Evolutionary conservation across 2,888 invertebrate species (phyloP).

Genomic region (Podotricha telesiphe): DNA sequence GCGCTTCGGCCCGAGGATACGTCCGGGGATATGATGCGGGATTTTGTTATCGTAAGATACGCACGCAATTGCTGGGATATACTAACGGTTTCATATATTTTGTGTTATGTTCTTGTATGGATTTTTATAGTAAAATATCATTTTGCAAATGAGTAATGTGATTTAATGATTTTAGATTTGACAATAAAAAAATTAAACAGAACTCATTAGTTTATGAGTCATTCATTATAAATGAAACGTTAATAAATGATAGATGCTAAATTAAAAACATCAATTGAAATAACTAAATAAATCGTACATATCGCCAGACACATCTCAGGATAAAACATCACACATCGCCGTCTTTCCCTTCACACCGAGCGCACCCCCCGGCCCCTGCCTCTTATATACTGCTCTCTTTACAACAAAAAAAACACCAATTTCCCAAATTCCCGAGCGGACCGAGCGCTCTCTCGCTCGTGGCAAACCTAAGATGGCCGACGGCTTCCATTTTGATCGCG

Average conservation of each 20-base stretch:
- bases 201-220: neutral
- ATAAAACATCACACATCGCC: constrained; percentile 52
- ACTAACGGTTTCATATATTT: no score
- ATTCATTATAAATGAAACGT: neutral
- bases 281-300: constrained; percentile 18
- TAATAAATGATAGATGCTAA: neutral
- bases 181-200: no score
- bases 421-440: constrained; percentile 82
- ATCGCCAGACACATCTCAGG: constrained; percentile 61
- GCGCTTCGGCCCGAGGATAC: constrained; percentile 56
- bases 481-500: constrained; percentile 83
- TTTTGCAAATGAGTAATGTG: no score
- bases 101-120: no score
- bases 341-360: constrained; percentile 83
- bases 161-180: no score
- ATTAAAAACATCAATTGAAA: neutral
- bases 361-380: constrained; percentile 74
- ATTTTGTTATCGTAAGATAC: neutral
- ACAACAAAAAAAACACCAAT: constrained; percentile 83
- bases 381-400: constrained; percentile 83
- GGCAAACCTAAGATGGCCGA: constrained; percentile 81
- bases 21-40: constrained; percentile 55
- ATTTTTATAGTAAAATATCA: no score
- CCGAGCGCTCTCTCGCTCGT: constrained; percentile 77
- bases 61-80: no score